These are phyloP conservation scores for Orchesellides sinensis DNA, from an alignment of 2,888 invertebrate genomes.

Conservation along the genomic window DNA sequence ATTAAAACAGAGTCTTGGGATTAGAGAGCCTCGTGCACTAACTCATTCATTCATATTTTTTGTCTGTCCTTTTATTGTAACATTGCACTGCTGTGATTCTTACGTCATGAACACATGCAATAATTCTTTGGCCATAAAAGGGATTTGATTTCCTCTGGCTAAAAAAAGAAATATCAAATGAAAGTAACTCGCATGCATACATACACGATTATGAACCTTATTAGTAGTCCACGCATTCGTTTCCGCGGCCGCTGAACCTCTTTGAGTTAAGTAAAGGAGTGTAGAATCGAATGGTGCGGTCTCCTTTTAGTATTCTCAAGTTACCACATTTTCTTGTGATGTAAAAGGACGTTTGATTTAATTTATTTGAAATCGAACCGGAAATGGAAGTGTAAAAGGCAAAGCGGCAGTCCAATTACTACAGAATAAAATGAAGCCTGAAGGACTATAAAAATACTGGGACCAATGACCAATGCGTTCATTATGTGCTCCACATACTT, in stretches of 20 bases:
- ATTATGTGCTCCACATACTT: no score
- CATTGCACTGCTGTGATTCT: constrained; percentile 10
- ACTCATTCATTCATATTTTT: constrained; percentile 30
- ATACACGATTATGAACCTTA: no score
- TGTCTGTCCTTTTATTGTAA: background rate
- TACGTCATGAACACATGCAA: constrained; percentile 34
- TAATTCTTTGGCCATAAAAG: constrained; percentile 33
- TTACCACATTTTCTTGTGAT: no score
- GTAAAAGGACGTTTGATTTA: constrained; percentile 25
- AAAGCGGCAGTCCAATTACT: constrained; percentile 52
- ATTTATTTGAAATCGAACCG: constrained; percentile 63
- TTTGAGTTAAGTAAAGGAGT: background rate
- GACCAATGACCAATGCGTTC: no score
- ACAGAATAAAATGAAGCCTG: no score
- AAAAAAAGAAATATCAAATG: background rate
- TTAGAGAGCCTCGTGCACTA: constrained; percentile 36
- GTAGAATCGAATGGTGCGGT: constrained; percentile 1
- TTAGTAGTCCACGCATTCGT: background rate
- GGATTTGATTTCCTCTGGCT: constrained; percentile 37
- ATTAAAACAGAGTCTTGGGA: constrained; percentile 56
- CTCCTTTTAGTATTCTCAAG: no score
- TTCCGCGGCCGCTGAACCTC: no score
- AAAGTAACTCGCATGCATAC: no score
- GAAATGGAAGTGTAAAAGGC: constrained; percentile 48
- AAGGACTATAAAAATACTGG: no score